Conservation (phyloP, 2,113 vertebrate species). For the Pomatorhinus ruficollis region DNA sequence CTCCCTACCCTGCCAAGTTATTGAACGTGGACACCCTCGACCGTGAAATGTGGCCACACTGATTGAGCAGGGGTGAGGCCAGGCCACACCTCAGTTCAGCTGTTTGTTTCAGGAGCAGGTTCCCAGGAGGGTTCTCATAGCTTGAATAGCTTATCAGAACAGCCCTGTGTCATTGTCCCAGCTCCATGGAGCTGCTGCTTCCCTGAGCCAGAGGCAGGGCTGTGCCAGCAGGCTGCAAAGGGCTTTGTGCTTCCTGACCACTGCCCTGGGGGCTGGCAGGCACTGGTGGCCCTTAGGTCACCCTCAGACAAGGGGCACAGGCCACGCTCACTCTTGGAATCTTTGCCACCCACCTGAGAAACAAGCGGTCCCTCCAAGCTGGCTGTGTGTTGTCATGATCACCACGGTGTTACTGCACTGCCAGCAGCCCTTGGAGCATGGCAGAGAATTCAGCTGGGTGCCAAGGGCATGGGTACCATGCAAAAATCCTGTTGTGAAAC, state of each 20-base stretch:
- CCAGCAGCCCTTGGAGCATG: background rate
- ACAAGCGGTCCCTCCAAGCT: background rate
- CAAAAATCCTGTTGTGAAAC: background rate
- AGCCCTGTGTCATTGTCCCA: background rate
- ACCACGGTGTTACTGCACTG: fast-evolving
- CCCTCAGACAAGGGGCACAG: background rate
- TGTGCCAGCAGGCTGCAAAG: background rate
- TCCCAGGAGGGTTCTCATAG: conserved; percentile 10
- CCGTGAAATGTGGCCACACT: background rate
- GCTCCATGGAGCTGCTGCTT: background rate
- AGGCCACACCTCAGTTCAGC: conserved; percentile 32
- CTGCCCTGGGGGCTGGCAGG: background rate
- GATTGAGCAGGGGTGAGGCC: conserved; percentile 10
- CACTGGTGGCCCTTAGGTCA: background rate
- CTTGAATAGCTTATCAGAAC: background rate
- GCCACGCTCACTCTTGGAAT: background rate
- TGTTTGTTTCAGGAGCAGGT: background rate
- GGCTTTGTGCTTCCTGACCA: background rate
- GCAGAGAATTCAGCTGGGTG: background rate
- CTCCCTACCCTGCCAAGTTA: background rate
- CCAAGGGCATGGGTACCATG: background rate
- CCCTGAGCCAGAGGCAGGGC: background rate
- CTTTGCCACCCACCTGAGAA: background rate
- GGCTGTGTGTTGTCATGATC: fast-evolving
- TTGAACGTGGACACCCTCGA: background rate